Conservation (phyloP, 2,888 invertebrate genomes). For the Lucinisca nassula region DNA sequence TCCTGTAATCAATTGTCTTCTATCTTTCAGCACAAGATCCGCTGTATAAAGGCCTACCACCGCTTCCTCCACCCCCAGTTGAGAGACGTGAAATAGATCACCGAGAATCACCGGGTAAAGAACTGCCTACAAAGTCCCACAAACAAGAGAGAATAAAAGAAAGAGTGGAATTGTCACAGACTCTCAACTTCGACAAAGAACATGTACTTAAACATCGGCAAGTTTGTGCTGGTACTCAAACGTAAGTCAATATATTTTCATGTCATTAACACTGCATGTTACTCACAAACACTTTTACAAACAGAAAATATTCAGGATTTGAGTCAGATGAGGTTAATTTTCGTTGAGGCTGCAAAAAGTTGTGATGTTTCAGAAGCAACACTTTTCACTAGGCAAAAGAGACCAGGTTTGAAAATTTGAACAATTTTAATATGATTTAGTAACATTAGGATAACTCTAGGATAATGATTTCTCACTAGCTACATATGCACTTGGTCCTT, state of each 20-base stretch:
- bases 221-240: conserved; percentile 77
- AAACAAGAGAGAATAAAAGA: conserved; percentile 80
- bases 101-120: conserved; percentile 78
- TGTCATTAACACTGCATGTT: no score
- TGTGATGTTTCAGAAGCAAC: no score
- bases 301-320: not conserved
- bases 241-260: no score
- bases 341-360: no score
- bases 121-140: conserved; percentile 79
- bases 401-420: no score
- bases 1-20: conserved; percentile 14
- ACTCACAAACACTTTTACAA: not conserved
- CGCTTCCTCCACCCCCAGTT: conserved; percentile 38
- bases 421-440: no score
- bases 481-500: no score
- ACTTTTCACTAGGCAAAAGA: no score
- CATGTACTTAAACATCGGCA: conserved; percentile 74
- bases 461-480: no score
- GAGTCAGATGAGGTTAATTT: not conserved
- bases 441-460: no score
- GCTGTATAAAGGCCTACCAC: conserved; percentile 64
- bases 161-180: conserved; percentile 77
- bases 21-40: conserved; percentile 67
- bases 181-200: conserved; percentile 79
- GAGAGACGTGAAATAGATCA: conserved; percentile 56